Evolutionary conservation across 2,888 invertebrate genomes (phyloP).

Genomic region (Lepidocyrtinus sp.): DNA sequence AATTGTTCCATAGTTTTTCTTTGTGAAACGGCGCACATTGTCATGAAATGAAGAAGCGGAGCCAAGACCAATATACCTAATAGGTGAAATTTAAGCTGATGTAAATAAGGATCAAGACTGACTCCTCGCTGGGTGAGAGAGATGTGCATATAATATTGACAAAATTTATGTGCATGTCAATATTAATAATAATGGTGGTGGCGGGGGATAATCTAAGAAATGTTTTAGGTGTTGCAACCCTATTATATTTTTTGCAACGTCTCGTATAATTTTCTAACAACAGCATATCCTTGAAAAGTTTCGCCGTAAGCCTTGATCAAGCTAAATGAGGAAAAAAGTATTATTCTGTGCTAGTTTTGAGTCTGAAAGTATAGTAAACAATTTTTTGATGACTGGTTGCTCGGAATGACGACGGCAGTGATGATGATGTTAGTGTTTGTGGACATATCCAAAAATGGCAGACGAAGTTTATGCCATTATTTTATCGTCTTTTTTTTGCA

Average conservation of each 20-base stretch:
- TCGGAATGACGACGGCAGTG: neutral
- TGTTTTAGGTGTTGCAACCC: neutral
- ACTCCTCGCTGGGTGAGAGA: too few relatives aligned
- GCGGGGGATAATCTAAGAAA: neutral
- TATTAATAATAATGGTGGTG: slow-evolving; percentile 2
- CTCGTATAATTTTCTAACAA: neutral
- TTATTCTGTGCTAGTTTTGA: neutral
- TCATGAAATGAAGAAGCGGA: slow-evolving; percentile 1
- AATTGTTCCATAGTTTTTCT: too few relatives aligned
- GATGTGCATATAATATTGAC: neutral
- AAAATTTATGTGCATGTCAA: neutral
- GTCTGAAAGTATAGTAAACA: neutral
- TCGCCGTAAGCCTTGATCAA: slow-evolving; percentile 31
- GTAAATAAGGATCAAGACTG: neutral
- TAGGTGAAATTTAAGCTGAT: slow-evolving; percentile 8
- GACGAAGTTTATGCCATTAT: neutral
- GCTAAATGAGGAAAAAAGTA: slow-evolving; percentile 18
- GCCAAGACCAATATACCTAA: neutral
- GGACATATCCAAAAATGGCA: slow-evolving; percentile 43
- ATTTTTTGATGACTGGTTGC: neutral
- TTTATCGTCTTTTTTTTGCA: neutral
- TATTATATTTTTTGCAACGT: neutral
- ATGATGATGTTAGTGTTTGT: slow-evolving; percentile 15
- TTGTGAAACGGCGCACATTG: neutral
- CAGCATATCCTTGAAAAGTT: slow-evolving; percentile 14